Percentiles rank a stretch among this genome's conserved stretches.
Evolutionary conservation across 2,113 vertebrate species (phyloP).

Genomic region (Coregonus clupeaformis): DNA sequence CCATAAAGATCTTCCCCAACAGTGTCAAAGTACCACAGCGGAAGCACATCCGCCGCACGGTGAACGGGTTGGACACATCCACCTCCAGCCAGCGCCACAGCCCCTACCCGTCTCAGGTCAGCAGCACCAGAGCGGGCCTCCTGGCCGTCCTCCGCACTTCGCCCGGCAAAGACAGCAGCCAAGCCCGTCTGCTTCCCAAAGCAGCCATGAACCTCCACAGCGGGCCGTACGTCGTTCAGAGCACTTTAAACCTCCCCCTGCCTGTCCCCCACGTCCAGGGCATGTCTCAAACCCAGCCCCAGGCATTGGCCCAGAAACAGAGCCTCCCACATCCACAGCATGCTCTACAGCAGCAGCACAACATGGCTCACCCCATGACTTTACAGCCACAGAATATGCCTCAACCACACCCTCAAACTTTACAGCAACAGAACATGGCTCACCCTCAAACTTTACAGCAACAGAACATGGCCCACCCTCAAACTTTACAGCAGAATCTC

Average conservation of each 20-base stretch:
- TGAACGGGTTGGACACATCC: constrained; percentile 96
- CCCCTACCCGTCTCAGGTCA: constrained; percentile 91
- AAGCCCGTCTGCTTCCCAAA: constrained; percentile 82
- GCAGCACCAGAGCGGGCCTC: constrained; percentile 88
- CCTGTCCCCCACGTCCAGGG: constrained; percentile 75
- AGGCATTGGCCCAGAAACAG: constrained; percentile 58
- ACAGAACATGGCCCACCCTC: constrained; percentile 52
- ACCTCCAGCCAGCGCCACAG: constrained; percentile 88
- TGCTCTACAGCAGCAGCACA: constrained; percentile 55
- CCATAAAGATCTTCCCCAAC: constrained; percentile 98
- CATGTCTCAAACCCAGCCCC: constrained; percentile 75
- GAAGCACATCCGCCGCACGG: constrained; percentile 96
- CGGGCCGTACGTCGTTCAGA: constrained; percentile 85
- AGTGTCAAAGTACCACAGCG: constrained; percentile 98
- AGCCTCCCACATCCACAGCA: constrained; percentile 45
- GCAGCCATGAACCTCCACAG: constrained; percentile 91
- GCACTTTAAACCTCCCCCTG: constrained; percentile 94
- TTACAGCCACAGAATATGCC: constrained; percentile 27
- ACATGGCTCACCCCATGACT: constrained; percentile 43
- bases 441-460: constrained; percentile 43
- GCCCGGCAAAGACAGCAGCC: constrained; percentile 87
- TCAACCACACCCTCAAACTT: constrained; percentile 37
- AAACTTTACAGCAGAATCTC: constrained; percentile 44
- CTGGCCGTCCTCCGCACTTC: constrained; percentile 88
- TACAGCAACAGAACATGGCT: constrained; percentile 44